Percentiles rank a stretch among this genome's conserved stretches.
phyloP scores from a whole-genome alignment of 2,888 invertebrate genomes.

The Eulithis testata region DNA sequence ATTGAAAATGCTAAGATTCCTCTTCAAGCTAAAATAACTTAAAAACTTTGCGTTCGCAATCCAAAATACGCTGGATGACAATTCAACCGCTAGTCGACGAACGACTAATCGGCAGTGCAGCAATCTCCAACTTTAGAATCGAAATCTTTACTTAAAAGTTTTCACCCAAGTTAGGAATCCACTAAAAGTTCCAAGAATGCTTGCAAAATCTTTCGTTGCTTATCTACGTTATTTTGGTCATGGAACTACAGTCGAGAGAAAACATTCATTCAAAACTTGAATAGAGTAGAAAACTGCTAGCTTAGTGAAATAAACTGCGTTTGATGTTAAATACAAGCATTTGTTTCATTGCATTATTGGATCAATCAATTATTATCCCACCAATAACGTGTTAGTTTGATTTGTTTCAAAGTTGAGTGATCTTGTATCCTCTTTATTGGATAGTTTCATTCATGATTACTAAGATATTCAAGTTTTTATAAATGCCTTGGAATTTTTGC shows the following conservation, averaged over 20 bases:
- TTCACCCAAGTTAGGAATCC: constrained; percentile 25
- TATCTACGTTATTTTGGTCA: constrained; percentile 18
- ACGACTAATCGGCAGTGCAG: constrained; percentile 30
- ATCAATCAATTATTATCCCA: no score
- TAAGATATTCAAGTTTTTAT: no score
- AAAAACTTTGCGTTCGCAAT: constrained; percentile 24
- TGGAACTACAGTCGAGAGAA: not conserved
- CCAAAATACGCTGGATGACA: constrained; percentile 28
- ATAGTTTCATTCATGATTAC: no score
- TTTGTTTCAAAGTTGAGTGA: no score
- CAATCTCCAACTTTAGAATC: constrained; percentile 30
- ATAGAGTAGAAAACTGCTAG: no score
- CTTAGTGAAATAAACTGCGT: no score
- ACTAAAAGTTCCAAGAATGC: constrained; percentile 25
- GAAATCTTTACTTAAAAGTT: constrained; percentile 34
- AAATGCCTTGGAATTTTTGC: no score
- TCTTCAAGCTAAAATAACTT: constrained; percentile 17
- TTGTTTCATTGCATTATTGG: no score
- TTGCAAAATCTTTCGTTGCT: constrained; percentile 15
- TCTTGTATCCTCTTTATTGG: no score
- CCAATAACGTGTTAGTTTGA: no score
- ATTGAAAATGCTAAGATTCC: constrained; percentile 15
- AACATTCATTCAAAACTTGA: no score
- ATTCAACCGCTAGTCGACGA: constrained; percentile 30
- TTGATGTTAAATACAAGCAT: no score